Base-by-base conservation (phyloP, 2,888 invertebrate genomes). In the Drosophila colorata region DNA sequence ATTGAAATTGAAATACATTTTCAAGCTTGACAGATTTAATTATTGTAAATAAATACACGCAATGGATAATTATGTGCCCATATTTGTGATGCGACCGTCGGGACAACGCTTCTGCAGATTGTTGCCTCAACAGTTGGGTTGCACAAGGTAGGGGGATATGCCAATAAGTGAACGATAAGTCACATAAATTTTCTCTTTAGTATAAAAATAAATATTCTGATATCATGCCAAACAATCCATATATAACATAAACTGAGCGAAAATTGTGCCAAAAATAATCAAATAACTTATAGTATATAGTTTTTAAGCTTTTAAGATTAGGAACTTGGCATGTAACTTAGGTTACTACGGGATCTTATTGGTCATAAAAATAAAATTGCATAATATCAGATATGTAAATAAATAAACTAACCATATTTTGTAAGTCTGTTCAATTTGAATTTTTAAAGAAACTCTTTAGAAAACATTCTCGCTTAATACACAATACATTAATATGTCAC, bases 1-100 rank as follows among this genome's bases (percentile, higher is more conserved):
- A 67, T 70, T 64, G 78, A 57, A 67, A 74, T 70, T 59, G 74
- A 74, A 86, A 77, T 69, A 74, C 74, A 69, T 68, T 74, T 79
- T 53, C 56, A 25, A 63, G 65, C 66, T 58, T 74, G 74, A 87
- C 82, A 84, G 80, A 86, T 87, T 80, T 88, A 84, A 88, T 88
- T 86, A 87, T 74, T 74, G 65, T 69, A 71, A 76, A 70, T 69
- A 84, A 78, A 68, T 59, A 61, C 56, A 70, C 58, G 70, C 71
- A 53, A 4, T 44, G 67, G 65, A 68, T 80, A 84, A 82, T 82
- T 78, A 87, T 56, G 49, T 67, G 63, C 7, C 64, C 61, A 63
- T 65, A 33, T 59, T 73, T 40, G 61, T 41, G 25, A 13, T 11
- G 13, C 38, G 64, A 60, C 70, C 59, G 59, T 51, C 18, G 65